These are phyloP conservation scores for Oriolus oriolus DNA, from an alignment of 2,113 vertebrate genomes.

Conservation along the genomic window DNA sequence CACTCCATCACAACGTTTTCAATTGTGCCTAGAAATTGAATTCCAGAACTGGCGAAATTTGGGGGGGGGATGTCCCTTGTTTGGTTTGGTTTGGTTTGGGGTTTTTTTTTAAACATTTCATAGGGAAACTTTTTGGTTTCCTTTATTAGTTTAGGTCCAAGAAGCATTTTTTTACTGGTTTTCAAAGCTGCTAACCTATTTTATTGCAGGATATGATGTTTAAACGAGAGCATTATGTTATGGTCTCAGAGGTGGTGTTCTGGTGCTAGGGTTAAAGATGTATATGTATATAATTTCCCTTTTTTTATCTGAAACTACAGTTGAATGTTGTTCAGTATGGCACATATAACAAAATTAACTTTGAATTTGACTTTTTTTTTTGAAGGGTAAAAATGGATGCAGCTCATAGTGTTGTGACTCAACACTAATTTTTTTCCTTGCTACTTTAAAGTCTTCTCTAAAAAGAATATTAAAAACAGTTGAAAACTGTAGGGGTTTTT, in stretches of 20 bases:
- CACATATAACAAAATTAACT: slow-evolving; percentile 68
- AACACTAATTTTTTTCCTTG: slow-evolving; percentile 63
- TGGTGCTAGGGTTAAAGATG: slow-evolving; percentile 64
- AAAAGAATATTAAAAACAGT: slow-evolving; percentile 42
- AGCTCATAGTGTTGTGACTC: slow-evolving; percentile 65
- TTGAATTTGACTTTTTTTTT: slow-evolving; percentile 53
- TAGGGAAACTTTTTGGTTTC: slow-evolving; percentile 47
- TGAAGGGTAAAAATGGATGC: slow-evolving; percentile 62
- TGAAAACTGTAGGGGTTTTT: slow-evolving; percentile 51
- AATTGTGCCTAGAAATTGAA: slow-evolving; percentile 59
- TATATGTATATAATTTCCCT: slow-evolving; percentile 69
- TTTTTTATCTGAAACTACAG: slow-evolving; percentile 68
- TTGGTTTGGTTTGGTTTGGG: background rate
- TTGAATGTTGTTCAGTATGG: slow-evolving; percentile 73
- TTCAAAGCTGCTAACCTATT: slow-evolving; percentile 74
- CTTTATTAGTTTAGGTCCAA: slow-evolving; percentile 51
- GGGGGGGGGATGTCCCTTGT: background rate
- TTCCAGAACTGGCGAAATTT: slow-evolving; percentile 53
- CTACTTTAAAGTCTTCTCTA: slow-evolving; percentile 42
- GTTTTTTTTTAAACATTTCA: slow-evolving; percentile 25
- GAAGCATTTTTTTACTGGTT: slow-evolving; percentile 47
- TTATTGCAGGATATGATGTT: slow-evolving; percentile 65
- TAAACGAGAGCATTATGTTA: slow-evolving; percentile 68
- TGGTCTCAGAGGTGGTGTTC: slow-evolving; percentile 65
- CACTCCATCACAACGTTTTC: slow-evolving; percentile 47